phyloP scores from a whole-genome alignment of 2,113 vertebrate genomes.

The Catharus fuscescens region DNA sequence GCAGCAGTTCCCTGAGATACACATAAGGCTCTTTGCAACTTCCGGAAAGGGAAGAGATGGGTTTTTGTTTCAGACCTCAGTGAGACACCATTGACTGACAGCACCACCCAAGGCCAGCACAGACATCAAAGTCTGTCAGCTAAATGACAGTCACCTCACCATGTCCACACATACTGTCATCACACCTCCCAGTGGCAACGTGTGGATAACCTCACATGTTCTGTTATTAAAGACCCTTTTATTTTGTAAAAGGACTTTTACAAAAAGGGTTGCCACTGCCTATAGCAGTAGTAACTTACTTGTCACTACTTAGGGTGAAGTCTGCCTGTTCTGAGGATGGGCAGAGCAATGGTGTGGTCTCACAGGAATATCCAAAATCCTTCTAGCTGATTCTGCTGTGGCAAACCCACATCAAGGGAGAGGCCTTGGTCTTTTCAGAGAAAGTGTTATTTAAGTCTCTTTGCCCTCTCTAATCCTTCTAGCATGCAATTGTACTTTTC shows the following conservation, averaged over 20 bases:
- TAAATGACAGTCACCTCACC: neutral
- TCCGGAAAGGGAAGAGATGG: neutral
- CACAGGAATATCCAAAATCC: neutral
- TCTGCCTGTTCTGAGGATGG: neutral
- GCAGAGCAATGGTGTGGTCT: rapidly evolving
- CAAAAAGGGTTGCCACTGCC: neutral
- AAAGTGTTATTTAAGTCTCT: neutral
- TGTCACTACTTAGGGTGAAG: neutral
- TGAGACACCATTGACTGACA: neutral
- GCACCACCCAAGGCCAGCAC: neutral
- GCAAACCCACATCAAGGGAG: neutral
- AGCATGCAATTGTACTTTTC: neutral
- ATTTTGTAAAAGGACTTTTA: neutral
- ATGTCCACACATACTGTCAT: neutral
- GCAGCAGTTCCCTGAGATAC: neutral
- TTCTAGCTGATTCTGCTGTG: neutral
- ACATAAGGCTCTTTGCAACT: neutral
- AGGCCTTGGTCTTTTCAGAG: neutral
- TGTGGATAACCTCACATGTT: neutral
- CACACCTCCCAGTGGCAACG: neutral
- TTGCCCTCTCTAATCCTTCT: neutral
- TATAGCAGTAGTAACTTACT: neutral
- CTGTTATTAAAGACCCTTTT: neutral
- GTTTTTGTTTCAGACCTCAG: neutral
- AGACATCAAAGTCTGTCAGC: neutral